These are phyloP conservation scores for Metallyticus violacea DNA, from an alignment of 2,888 invertebrate genomes.

Conservation along the genomic window DNA sequence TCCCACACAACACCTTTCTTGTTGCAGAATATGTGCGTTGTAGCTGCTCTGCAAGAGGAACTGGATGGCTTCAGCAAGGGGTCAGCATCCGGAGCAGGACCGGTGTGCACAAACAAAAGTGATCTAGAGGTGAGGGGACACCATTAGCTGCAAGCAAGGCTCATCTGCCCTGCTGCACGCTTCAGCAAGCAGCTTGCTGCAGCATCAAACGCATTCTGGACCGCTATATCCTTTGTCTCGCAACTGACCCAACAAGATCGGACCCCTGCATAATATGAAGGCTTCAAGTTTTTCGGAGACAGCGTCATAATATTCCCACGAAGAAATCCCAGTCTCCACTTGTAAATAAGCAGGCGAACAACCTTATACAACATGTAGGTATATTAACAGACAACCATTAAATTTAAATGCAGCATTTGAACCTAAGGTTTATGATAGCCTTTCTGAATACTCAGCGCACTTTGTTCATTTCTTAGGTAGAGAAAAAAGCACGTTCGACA, in stretches of 20 bases:
- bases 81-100: not conserved
- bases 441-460: too few species aligned
- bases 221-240: not conserved
- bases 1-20: not conserved
- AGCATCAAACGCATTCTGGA: not conserved
- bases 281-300: not conserved
- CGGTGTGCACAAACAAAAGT: not conserved
- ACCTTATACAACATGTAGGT: too few species aligned
- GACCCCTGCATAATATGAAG: not conserved
- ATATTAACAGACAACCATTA: not conserved
- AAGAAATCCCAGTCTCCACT: not conserved
- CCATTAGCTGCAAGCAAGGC: not conserved
- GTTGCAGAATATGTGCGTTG: not conserved
- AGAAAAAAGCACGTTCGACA: too few species aligned
- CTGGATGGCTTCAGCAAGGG: too few species aligned
- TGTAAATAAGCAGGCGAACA: not conserved
- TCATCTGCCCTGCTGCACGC: not conserved
- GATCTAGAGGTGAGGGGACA: not conserved
- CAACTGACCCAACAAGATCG: not conserved
- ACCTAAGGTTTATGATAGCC: too few species aligned
- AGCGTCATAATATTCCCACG: not conserved
- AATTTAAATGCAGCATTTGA: too few species aligned
- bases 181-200: not conserved
- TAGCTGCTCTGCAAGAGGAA: not conserved
- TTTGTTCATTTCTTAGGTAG: too few species aligned